A percentile compares a stretch with the other conserved stretches of the same genome.
Evolutionary conservation across 2,113 vertebrate genomes (phyloP).

Genomic region (Plectropomus leopardus): DNA sequence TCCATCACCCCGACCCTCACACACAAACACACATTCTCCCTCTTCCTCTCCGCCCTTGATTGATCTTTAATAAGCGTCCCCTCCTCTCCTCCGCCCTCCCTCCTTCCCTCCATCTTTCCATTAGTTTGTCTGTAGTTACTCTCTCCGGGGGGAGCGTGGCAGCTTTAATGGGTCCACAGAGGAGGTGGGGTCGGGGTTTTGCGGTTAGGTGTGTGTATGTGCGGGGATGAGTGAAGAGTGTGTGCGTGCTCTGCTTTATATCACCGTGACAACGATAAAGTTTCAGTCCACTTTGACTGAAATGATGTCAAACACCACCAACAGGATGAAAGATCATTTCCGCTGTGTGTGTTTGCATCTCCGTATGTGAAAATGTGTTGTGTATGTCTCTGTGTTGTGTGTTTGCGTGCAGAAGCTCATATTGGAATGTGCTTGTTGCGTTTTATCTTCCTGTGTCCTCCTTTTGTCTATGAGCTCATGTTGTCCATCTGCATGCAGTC

Average conservation of each 20-base stretch:
- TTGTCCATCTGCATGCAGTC: slow-evolving; percentile 73
- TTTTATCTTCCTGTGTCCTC: slow-evolving; percentile 59
- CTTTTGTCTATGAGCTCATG: slow-evolving; percentile 74
- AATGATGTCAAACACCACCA: slow-evolving; percentile 22
- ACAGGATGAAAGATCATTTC: not conserved
- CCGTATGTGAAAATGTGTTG: not conserved
- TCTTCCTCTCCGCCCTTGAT: slow-evolving; percentile 66
- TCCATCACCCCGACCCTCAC: slow-evolving; percentile 47
- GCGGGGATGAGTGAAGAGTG: slow-evolving; percentile 8
- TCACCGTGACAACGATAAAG: slow-evolving; percentile 12
- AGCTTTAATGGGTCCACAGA: slow-evolving; percentile 82
- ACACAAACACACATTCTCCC: slow-evolving; percentile 31
- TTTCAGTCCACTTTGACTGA: not conserved
- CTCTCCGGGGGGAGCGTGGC: slow-evolving; percentile 64
- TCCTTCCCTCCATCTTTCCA: slow-evolving; percentile 61
- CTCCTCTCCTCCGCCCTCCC: slow-evolving; percentile 50
- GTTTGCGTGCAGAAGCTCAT: slow-evolving; percentile 2
- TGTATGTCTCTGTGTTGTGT: slow-evolving; percentile 12
- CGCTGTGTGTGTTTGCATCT: not conserved
- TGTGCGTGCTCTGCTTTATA: slow-evolving; percentile 21
- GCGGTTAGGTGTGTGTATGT: slow-evolving; percentile 46
- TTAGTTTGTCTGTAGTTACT: slow-evolving; percentile 68
- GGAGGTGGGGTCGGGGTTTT: slow-evolving; percentile 74
- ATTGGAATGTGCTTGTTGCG: slow-evolving; percentile 45
- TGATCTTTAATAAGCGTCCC: slow-evolving; percentile 81